These are phyloP conservation scores for Adrianichthys oophorus DNA, from an alignment of 2,797 vertebrate species.

Conservation along the genomic window DNA sequence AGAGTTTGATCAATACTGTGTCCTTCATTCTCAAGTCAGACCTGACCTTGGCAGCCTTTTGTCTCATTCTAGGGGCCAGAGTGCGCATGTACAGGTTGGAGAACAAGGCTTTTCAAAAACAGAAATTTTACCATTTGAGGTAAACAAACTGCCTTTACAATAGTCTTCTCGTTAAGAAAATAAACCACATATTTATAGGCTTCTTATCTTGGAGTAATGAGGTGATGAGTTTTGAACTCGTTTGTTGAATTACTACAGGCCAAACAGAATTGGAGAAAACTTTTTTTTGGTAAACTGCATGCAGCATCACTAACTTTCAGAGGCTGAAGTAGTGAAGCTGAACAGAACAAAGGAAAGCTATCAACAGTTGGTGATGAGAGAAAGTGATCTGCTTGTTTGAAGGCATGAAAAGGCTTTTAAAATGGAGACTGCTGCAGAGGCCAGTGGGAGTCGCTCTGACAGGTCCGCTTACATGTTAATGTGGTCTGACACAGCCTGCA, in stretches of 20 bases:
- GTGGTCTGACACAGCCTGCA: slow-evolving; percentile 61
- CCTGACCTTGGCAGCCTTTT: slow-evolving; percentile 86
- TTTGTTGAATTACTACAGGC: slow-evolving; percentile 65
- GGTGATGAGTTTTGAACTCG: slow-evolving; percentile 69
- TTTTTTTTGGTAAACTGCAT: slow-evolving; percentile 41
- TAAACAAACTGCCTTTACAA: slow-evolving; percentile 57
- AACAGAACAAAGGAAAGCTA: slow-evolving; percentile 24
- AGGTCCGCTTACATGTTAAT: slow-evolving; percentile 62
- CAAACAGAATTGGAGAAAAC: slow-evolving; percentile 53
- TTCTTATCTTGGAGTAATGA: slow-evolving; percentile 73
- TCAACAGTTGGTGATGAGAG: slow-evolving; percentile 22
- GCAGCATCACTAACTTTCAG: slow-evolving; percentile 35
- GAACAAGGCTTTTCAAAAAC: slow-evolving; percentile 63
- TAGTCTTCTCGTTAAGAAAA: slow-evolving; percentile 71
- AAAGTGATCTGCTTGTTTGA: slow-evolving; percentile 15
- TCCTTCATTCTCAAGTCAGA: slow-evolving; percentile 82
- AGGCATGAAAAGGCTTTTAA: slow-evolving; percentile 34
- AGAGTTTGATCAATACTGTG: slow-evolving; percentile 84
- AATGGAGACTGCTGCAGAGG: slow-evolving; percentile 43
- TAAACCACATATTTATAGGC: slow-evolving; percentile 77
- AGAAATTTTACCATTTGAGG: slow-evolving; percentile 59
- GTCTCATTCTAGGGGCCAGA: slow-evolving; percentile 81
- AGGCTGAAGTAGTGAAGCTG: slow-evolving; percentile 12
- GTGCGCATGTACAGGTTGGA: slow-evolving; percentile 78
- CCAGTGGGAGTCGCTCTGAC: slow-evolving; percentile 50